Conservation (phyloP, 2,113 vertebrate species). For the Nibea albiflora region DNA sequence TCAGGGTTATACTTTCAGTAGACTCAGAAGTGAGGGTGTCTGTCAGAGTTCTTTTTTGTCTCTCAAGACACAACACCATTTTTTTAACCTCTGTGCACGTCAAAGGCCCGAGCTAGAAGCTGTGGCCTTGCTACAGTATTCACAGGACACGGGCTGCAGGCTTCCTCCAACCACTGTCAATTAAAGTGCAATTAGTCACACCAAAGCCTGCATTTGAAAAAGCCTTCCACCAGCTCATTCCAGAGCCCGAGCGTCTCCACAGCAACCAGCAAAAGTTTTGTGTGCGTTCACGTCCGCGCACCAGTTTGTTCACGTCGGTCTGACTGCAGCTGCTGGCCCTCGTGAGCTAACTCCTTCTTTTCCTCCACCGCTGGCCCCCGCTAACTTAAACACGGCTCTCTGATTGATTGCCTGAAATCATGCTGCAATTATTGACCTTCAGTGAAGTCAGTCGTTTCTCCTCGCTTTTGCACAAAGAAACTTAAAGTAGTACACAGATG, state of each 20-base stretch:
- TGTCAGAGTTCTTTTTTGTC: slow-evolving; percentile 3
- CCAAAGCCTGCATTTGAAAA: slow-evolving; percentile 68
- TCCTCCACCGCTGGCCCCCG: slow-evolving; percentile 40
- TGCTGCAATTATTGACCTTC: slow-evolving; percentile 64
- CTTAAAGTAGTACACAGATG: slow-evolving; percentile 38
- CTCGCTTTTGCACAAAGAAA: slow-evolving; percentile 42
- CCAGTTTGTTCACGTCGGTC: slow-evolving; percentile 49
- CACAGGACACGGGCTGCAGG: slow-evolving; percentile 21
- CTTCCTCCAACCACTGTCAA: slow-evolving; percentile 56
- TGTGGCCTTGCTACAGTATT: slow-evolving; percentile 31
- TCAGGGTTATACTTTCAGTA: not conserved
- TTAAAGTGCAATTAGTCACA: slow-evolving; percentile 85
- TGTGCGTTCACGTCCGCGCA: slow-evolving; percentile 48
- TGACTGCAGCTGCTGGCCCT: slow-evolving; percentile 67
- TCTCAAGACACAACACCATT: slow-evolving; percentile 2
- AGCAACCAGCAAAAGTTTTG: slow-evolving; percentile 72
- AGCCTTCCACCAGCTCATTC: slow-evolving; percentile 44
- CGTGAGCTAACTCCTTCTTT: slow-evolving; percentile 15
- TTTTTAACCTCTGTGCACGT: slow-evolving; percentile 26
- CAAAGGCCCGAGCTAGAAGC: slow-evolving; percentile 12
- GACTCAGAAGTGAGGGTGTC: not conserved
- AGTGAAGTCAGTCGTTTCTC: slow-evolving; percentile 41
- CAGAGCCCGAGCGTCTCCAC: slow-evolving; percentile 59
- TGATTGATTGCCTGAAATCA: slow-evolving; percentile 70
- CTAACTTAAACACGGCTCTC: slow-evolving; percentile 65